Evolutionary conservation across 1,140 invertebrate species (phyloP).

Genomic region (Zaprionus inermis): DNA sequence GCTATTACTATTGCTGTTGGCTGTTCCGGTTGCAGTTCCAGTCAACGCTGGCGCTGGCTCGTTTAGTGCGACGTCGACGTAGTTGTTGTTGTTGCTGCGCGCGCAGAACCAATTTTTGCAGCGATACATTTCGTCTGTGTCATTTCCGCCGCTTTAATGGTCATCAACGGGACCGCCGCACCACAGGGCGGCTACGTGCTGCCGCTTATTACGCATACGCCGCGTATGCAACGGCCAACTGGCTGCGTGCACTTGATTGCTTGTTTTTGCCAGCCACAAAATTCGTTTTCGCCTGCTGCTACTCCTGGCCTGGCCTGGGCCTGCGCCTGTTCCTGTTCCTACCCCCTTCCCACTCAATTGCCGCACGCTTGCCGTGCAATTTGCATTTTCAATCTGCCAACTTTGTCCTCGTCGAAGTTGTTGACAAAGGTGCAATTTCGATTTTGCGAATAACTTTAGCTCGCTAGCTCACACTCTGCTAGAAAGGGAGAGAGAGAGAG

Average conservation of each 20-base stretch:
- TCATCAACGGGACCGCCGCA: slow-evolving; percentile 18
- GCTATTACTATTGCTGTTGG: slow-evolving; percentile 43
- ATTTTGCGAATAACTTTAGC: not conserved
- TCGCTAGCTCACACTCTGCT: not conserved
- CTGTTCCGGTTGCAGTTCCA: slow-evolving; percentile 16
- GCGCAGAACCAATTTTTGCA: slow-evolving; percentile 87
- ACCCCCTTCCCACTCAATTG: slow-evolving; percentile 10
- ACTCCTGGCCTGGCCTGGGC: not conserved
- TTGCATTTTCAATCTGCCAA: slow-evolving; percentile 79
- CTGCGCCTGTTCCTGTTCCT: not conserved
- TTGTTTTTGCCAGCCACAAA: slow-evolving; percentile 42
- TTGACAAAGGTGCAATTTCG: slow-evolving; percentile 35
- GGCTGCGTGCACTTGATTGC: slow-evolving; percentile 46
- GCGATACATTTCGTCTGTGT: slow-evolving; percentile 78
- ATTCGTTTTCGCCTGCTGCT: slow-evolving; percentile 30
- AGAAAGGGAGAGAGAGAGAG: not conserved
- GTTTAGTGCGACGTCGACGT: slow-evolving; percentile 75
- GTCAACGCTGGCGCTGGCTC: slow-evolving; percentile 38
- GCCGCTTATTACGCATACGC: slow-evolving; percentile 48
- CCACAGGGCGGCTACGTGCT: not conserved
- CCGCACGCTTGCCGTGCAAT: slow-evolving; percentile 33
- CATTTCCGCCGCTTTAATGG: slow-evolving; percentile 78
- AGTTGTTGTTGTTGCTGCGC: slow-evolving; percentile 84
- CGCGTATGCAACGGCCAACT: not conserved
- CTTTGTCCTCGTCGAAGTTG: slow-evolving; percentile 45